phyloP scores from a whole-genome alignment of 2,888 invertebrate species.

The Cryptocheilus praepositus region DNA sequence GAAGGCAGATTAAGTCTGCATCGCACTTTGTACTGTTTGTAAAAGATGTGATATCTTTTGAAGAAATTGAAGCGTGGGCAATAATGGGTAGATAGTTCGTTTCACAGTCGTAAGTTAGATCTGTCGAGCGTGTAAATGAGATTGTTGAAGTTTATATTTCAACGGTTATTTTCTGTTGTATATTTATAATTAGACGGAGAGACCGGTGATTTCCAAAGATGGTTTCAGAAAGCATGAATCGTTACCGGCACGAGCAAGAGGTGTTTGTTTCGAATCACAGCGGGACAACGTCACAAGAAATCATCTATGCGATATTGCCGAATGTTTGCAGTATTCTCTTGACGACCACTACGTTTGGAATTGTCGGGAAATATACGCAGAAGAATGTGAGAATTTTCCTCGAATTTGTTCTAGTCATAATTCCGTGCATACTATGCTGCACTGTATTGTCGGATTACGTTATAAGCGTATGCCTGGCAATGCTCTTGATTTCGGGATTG shows the following conservation, averaged over 20 bases:
- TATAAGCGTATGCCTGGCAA: constrained; percentile 47
- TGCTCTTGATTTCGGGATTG: constrained; percentile 52
- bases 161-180: background rate
- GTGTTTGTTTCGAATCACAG: constrained; percentile 69
- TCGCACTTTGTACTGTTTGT: too few relatives aligned
- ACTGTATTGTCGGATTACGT: constrained; percentile 66
- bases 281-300: constrained; percentile 64
- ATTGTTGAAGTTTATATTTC: too few relatives aligned
- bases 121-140: too few relatives aligned
- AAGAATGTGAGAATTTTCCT: constrained; percentile 55
- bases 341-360: constrained; percentile 53
- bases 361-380: constrained; percentile 47
- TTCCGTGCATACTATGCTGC: constrained; percentile 68
- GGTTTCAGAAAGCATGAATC: constrained; percentile 49
- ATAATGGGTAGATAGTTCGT: too few relatives aligned
- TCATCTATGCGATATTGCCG: constrained; percentile 62
- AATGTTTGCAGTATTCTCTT: constrained; percentile 61
- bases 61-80: too few relatives aligned
- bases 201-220: constrained; percentile 36
- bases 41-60: too few relatives aligned
- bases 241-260: constrained; percentile 66
- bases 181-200: background rate
- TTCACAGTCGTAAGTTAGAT: too few relatives aligned
- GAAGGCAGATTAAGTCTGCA: too few relatives aligned
- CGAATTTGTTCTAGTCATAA: constrained; percentile 64